Base-by-base conservation (phyloP, 2,888 invertebrate species). In the Ypsolopha sequella region DNA sequence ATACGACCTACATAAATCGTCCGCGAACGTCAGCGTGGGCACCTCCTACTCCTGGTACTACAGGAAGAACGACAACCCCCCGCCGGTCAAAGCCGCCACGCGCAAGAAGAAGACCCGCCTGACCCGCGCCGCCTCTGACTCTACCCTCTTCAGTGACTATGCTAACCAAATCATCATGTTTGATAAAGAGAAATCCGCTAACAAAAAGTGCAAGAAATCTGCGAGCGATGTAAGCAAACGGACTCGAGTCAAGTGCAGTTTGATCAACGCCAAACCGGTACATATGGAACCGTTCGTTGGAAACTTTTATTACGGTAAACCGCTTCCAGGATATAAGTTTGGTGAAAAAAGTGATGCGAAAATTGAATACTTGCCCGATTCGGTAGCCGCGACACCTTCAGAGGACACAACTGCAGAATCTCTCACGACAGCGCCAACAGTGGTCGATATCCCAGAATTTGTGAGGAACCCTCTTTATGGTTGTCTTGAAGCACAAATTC, bases 1-100 rank as follows among this genome's bases (percentile, higher is more conserved):
- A 76, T 87, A 87, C 70, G 74, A 84, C 72, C 76, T 87, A 58
- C 74, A 80, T 67, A 86, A 86, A 70, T 80, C 77, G 58, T 80
- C 84, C 58, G 74, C 80, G 57, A 80, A 84, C 63, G 63, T 76
- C 61, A 85, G 81, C 60, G 70, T 85, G 58, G 85, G 84, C 52
- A 87, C 87, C 46, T 86, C 87, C 43, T 85, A 82, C 60, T 87
- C 87, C 53, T 87, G 87, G 87, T 85, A 85, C 65, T 87, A 87
- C 67, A 78, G 66, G 64, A 82, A 82, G 67, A 80, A 75, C 57
- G 77, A 85, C 51, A 74, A 74, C 60, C 47, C 47, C 45, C 43
- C 13, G 24, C 24, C 24, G 24, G 24, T 24, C 24, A 24, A 24
- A 24, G 65, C 72, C 36, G 65, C 75, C 46, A 65, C 69, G 35